Percentiles rank a stretch among this genome's conserved stretches.
Evolutionary conservation across 2,113 vertebrate genomes (phyloP).

Genomic region (Gopherus evgoodei): DNA sequence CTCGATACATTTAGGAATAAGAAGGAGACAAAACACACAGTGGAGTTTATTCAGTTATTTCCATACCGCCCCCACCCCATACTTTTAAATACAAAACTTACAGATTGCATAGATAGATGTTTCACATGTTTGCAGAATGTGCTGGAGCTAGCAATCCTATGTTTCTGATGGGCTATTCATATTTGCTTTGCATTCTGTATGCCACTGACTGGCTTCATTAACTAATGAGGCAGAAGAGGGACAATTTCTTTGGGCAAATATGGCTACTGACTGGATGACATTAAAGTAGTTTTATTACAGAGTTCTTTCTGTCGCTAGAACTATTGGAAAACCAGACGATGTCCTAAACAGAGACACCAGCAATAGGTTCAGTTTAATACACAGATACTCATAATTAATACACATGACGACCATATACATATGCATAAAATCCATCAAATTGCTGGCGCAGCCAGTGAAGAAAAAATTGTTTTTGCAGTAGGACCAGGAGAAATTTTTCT

Average conservation of each 20-base stretch:
- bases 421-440: background rate
- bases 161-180: background rate
- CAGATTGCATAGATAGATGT: background rate
- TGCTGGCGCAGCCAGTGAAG: background rate
- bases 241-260: background rate
- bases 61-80: background rate
- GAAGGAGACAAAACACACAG: background rate
- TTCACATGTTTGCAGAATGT: background rate
- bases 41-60: background rate
- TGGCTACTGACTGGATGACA: background rate
- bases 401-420: accelerated
- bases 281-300: background rate
- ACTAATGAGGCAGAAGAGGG: background rate
- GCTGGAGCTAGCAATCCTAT: background rate
- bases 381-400: background rate
- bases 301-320: background rate
- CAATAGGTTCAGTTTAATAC: background rate
- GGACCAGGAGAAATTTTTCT: background rate
- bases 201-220: background rate
- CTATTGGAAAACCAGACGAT: background rate
- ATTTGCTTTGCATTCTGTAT: background rate
- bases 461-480: background rate
- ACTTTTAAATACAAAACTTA: background rate
- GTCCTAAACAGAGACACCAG: background rate
- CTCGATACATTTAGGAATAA: background rate